These are phyloP conservation scores for Manacus vitellinus DNA, from an alignment of 2,113 vertebrate genomes.

Conservation along the genomic window DNA sequence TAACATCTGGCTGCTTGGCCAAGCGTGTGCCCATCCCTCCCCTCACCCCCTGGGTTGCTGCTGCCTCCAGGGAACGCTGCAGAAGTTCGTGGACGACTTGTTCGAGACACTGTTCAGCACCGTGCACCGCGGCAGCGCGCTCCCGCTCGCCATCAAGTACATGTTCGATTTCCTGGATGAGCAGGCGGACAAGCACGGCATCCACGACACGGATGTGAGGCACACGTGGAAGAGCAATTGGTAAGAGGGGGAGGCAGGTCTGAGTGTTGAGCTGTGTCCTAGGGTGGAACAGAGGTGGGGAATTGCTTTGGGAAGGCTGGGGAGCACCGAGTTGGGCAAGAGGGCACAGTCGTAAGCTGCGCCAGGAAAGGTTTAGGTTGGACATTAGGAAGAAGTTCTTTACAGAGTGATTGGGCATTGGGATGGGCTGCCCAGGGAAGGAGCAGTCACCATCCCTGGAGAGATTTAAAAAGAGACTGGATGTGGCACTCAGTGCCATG, in stretches of 20 bases:
- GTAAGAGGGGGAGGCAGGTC: constrained; percentile 66
- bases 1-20: neutral
- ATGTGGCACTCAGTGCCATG: neutral
- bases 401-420: neutral
- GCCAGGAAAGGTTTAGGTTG: neutral
- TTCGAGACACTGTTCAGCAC: constrained; percentile 99
- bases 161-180: constrained; percentile 99
- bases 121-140: constrained; percentile 91
- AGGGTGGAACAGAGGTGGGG: neutral
- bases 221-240: constrained; percentile 99
- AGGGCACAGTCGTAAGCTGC: neutral
- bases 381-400: neutral
- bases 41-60: neutral
- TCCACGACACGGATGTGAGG: constrained; percentile 93
- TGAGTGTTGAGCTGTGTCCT: neutral
- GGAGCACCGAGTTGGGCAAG: neutral
- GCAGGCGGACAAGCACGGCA: constrained; percentile 94
- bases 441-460: neutral
- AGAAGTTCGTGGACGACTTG: constrained; percentile 97
- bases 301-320: neutral
- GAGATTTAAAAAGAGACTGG: neutral
- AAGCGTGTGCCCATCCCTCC: neutral
- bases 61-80: constrained; percentile 87
- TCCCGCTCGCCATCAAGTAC: constrained; percentile 97
- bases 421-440: neutral